Percentiles rank a stretch among this genome's conserved stretches.
Conservation (phyloP, 2,797 vertebrate species). For the Sebastes matsubarae region DNA sequence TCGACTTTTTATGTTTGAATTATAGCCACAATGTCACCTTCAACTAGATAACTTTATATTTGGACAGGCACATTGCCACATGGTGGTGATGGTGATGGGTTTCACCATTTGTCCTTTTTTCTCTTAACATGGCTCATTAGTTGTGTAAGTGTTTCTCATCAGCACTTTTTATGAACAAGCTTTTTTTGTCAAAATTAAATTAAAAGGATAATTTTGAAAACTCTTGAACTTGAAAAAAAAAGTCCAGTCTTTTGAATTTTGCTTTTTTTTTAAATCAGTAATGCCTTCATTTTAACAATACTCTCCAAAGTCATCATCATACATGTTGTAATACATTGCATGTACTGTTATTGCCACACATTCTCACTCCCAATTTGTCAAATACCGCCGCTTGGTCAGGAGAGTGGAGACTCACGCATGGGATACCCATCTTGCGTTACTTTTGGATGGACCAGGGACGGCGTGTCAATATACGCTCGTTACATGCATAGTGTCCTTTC, state of each 20-base stretch:
- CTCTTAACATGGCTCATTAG: constrained; percentile 23
- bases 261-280: too few relatives aligned
- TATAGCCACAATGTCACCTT: neutral
- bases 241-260: too few relatives aligned
- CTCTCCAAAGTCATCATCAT: too few relatives aligned
- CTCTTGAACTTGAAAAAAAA: neutral
- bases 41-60: neutral
- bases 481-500: too few relatives aligned
- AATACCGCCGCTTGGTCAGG: too few relatives aligned
- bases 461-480: too few relatives aligned
- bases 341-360: neutral
- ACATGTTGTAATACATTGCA: neutral
- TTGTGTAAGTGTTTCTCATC: constrained; percentile 22
- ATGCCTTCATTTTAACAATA: too few relatives aligned
- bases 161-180: constrained; percentile 16
- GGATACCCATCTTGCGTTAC: too few relatives aligned
- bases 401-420: too few relatives aligned
- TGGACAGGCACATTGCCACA: neutral
- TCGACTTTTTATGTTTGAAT: neutral
- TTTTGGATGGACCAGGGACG: too few relatives aligned
- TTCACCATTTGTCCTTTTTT: constrained; percentile 1
- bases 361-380: neutral
- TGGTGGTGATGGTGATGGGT: neutral
- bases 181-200: neutral
- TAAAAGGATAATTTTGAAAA: neutral